These are phyloP conservation scores for Passer montanus DNA, from an alignment of 2,113 vertebrate genomes.

Conservation along the genomic window DNA sequence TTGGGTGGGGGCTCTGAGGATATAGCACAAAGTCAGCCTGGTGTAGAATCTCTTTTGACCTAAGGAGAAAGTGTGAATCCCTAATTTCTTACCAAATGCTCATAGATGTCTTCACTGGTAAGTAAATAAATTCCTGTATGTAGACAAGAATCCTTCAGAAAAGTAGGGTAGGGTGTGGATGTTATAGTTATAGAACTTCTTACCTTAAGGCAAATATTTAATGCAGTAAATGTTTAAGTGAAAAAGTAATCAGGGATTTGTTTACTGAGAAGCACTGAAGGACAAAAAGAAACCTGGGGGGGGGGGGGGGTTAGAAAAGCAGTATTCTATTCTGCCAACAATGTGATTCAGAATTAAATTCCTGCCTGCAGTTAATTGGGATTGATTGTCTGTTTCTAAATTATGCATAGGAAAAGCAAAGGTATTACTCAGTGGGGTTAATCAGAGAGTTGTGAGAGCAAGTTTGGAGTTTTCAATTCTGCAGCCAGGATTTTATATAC, in stretches of 20 bases:
- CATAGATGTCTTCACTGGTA: neutral
- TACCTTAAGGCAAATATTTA: neutral
- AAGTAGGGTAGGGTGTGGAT: neutral
- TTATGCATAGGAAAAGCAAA: neutral
- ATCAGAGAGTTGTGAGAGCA: neutral
- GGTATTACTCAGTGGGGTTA: neutral
- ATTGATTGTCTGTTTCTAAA: neutral
- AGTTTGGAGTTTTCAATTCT: neutral
- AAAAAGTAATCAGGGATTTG: neutral
- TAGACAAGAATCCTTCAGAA: neutral
- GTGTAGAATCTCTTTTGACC: neutral
- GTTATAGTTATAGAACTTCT: neutral
- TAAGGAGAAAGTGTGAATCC: neutral
- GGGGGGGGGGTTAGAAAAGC: accelerated
- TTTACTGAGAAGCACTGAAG: neutral
- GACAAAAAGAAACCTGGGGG: neutral
- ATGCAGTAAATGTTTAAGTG: neutral
- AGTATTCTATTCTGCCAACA: neutral
- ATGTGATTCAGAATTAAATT: neutral
- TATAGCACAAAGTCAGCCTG: neutral
- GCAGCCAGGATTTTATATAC: neutral
- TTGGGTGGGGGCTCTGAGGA: neutral
- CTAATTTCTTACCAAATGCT: neutral
- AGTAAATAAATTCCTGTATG: neutral
- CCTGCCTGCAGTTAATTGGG: neutral